Base-by-base conservation (phyloP, 2,797 vertebrate genomes). In the Gambusia yucatana region DNA sequence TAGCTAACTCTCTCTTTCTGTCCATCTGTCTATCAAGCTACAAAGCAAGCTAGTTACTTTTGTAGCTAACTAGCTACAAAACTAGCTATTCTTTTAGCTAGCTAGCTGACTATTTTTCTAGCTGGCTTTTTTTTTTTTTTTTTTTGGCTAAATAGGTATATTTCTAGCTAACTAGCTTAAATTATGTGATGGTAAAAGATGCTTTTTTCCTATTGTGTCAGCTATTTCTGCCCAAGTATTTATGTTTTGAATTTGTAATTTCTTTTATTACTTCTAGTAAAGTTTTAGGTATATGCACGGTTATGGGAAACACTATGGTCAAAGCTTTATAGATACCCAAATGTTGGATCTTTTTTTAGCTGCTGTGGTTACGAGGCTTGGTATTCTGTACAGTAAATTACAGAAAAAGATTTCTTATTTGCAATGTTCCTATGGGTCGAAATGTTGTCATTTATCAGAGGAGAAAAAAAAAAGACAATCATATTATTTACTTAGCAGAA, bases 221-320 rank as follows among this genome's bases (percentile, higher is more conserved):
- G 33, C 13, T 65, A 39, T 39, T 65, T 65, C 33, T 65, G 7
- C 33, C 61, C 33, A 65, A 65, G 61, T 65, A 22, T 17, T 16
- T 61, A 17, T 33, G 59, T 61, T 52, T 25, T 61, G 28, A 33
- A 6, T 61, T 61, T 61, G 59, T 61, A 17, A 33, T 39, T 65
- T 20, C 30, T 20, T 17, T 28, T n/a, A n/a, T 63, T 57, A 33
- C 22, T 0, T 1, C 9, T 74, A 43, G 73, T 8, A 9, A 69
- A 55, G 7, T 69, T 43, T 11, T n/a, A 48, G 6, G 25, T 17
- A 74, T 39, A 22, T 74, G 30, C 17, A 47, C 30, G 52, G 67
- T 74, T 8, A 50, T 44, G 6, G 50, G 73, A 74, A 22, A 70
- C 10, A 39, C 4, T 76, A 76, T 76, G 33, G 59, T 59, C 46